phyloP scores from a whole-genome alignment of 2,888 invertebrate genomes.

The Danaus chrysippus region DNA sequence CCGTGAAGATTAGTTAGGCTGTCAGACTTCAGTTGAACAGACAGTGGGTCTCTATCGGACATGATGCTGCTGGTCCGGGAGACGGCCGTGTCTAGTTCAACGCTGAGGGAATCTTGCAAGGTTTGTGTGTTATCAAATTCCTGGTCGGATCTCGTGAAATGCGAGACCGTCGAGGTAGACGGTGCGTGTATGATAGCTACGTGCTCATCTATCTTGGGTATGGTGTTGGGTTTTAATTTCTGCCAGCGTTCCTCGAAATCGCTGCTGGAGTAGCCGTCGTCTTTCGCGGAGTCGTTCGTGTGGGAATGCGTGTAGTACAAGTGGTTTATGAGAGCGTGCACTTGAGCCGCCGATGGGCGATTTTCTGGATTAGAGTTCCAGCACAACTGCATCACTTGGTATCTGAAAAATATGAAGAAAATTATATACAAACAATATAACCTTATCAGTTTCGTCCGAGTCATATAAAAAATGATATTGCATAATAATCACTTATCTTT shows the following conservation, averaged over 20 bases:
- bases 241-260: constrained; percentile 89
- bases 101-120: constrained; percentile 53
- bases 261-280: constrained; percentile 49
- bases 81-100: constrained; percentile 61
- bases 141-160: constrained; percentile 58
- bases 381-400: constrained; percentile 85
- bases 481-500: too few species aligned
- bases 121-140: constrained; percentile 50
- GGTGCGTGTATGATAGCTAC: constrained; percentile 68
- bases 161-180: constrained; percentile 53
- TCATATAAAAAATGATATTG: too few species aligned
- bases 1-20: constrained; percentile 84
- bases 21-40: constrained; percentile 68
- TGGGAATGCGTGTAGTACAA: constrained; percentile 57
- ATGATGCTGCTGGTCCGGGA: constrained; percentile 67
- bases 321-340: constrained; percentile 66
- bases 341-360: constrained; percentile 59
- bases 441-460: too few species aligned
- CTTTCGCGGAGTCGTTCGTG: constrained; percentile 36
- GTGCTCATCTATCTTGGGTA: constrained; percentile 78
- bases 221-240: constrained; percentile 82
- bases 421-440: too few species aligned
- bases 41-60: constrained; percentile 66
- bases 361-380: constrained; percentile 70
- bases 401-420: constrained; percentile 59